Evolutionary conservation across 1,140 invertebrate genomes (phyloP), one percentile per base, ranked within the genome.

Genomic region (Nylanderia fulva): DNA sequence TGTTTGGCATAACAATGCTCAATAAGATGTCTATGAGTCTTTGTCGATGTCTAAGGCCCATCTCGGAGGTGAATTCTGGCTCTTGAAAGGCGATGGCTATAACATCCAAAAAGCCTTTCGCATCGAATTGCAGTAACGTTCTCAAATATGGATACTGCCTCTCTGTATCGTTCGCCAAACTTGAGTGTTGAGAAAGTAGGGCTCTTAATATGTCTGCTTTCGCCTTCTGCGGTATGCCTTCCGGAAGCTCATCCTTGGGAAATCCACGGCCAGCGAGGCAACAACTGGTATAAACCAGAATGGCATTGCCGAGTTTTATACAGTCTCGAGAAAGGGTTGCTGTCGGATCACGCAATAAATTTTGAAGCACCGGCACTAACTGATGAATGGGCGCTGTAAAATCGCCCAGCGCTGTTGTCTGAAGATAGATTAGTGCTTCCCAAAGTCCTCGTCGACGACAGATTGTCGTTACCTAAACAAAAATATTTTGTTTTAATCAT

Each of bases 201-300:
- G 96, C 96, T 45, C 96, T 91, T 18, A 96, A 85, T 11, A 97
- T 96, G 94, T 99, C 97, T 85, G 97, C 96, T 86, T 98, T 97
- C 0, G 98, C 97, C 87, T 96, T 96, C 54, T 95, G 95, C 52
- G 96, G 95, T 36, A 96, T 95, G 77, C 96, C 95, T 87, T 98
- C 96, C 9, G 97, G 96, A 87, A 99, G 96, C 91, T 98, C 96
- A 15, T 98, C 98, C 56, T 96, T 96, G 2, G 98, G 99, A 95
- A 99, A 99, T 2, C 97, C 97, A 80, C 98, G 95, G 1, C 99
- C 99, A 27, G 98, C 97, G 86, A 99, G 95, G 93, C 99, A 99
- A 91, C 98, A 99, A 75, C 98, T 99, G 56, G 97, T 96, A 92
- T 99, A 99, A 13, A 99, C 97, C 71, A 99, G 94, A 75, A 99